Conservation (phyloP, 2,113 vertebrate genomes). For the Neogobius melanostomus region DNA sequence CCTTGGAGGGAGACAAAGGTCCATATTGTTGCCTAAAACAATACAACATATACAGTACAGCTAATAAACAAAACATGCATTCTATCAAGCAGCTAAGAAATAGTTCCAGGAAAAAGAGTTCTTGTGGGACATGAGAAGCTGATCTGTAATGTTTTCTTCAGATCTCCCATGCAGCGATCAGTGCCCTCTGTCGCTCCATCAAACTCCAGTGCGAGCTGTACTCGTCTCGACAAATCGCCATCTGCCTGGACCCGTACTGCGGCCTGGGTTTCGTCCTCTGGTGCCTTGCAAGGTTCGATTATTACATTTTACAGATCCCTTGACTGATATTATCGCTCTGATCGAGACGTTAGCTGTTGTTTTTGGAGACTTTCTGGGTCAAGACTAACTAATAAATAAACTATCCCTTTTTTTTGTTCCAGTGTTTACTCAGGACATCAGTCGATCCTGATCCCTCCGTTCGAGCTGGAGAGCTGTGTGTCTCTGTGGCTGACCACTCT, state of each 20-base stretch:
- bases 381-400: not conserved
- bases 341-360: too few relatives aligned
- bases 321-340: too few relatives aligned
- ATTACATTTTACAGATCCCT: not conserved
- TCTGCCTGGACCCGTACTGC: constrained; percentile 97
- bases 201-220: constrained; percentile 98
- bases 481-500: constrained; percentile 95
- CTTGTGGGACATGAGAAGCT: too few relatives aligned
- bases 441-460: constrained; percentile 95
- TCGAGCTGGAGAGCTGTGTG: constrained; percentile 94
- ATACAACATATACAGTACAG: too few relatives aligned
- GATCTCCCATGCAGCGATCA: constrained; percentile 94
- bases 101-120: too few relatives aligned
- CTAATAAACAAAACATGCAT: too few relatives aligned
- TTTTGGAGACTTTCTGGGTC: not conserved
- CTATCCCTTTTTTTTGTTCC: not conserved
- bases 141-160: constrained; percentile 48
- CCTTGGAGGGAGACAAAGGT: too few relatives aligned
- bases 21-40: too few relatives aligned
- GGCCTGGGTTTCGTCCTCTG: constrained; percentile 97
- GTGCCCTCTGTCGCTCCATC: constrained; percentile 90
- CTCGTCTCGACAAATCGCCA: constrained; percentile 95
- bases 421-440: constrained; percentile 97
- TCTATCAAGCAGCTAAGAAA: too few relatives aligned
- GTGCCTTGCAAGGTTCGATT: constrained; percentile 94